Evolutionary conservation across 2,797 vertebrate genomes (phyloP), one percentile per base, ranked within the genome.

Genomic region (Pseudochirops corinnae): DNA sequence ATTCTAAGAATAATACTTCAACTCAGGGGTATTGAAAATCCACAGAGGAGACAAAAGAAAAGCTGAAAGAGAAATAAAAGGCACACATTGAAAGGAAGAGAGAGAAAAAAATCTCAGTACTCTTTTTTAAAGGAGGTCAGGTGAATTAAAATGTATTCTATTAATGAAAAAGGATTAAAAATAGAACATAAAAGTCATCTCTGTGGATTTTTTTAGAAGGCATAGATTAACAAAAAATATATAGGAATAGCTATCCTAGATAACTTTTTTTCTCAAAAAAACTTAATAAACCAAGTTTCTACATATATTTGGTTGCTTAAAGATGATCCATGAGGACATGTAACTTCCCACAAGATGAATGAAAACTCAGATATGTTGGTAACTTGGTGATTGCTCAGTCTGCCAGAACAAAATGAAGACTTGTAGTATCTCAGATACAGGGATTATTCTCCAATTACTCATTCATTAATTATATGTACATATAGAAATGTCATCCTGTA

Each of bases 31-130:
- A 62, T 2, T 3, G 67, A 92, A 91, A 1, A 92, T 91, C 16
- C 93, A 26, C 0, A 95, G 33, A 96, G 82, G n/a, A 97, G 26
- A 95, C 24, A 97, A 97, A 97, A 94, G 3, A 96, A 58, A 21
- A 95, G 95, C 91, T 90, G 2, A 96, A 96, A 93, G 52, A 92
- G 95, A 93, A 53, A 91, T 91, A 74, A 2, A 26, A 16, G 33
- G 92, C 52, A 52, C 14, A 95, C 62, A 7, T 93, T 12, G 4
- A 96, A 90, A 58, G 26, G 46, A 24, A n/a, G 92, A 16, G 31
- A 82, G n/a, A 46, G 3, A 46, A 95, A 46, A 95, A 97, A 97
- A 94, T 56, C 55, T 14, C 46, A 91, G 87, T 95, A 90, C 67
- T 46, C 53, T 28, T 67, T 67, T 74, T 74, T 39, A 50, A 52